Evolutionary conservation across 1,140 invertebrate genomes (phyloP), one percentile per base, ranked within the genome.

Genomic region (Carposina sasakii): DNA sequence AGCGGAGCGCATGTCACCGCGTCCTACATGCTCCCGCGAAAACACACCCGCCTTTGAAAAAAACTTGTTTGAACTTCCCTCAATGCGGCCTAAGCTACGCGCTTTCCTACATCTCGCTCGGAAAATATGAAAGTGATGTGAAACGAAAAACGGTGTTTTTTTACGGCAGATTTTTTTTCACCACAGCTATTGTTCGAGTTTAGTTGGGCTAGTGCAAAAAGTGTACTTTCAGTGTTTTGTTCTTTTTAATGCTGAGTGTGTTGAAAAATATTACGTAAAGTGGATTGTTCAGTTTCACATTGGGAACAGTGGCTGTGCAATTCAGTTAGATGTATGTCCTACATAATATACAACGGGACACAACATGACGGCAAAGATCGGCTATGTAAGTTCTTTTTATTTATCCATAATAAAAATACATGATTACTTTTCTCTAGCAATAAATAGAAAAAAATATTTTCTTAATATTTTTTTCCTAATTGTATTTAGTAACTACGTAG

Each of bases 341-440:
- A 81, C 69, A 78, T 81, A 82, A 76, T 76, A 71, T 81, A 81
- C 77, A 83, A 85, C 81, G 74, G 75, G 73, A 81, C 81, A 79
- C 83, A 86, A 85, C 85, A 86, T 86, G 85, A 86, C 85, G 85
- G 83, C 81, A 85, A 85, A 83, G 78, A 79, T 85, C 75, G 82
- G 85, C 83, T 86, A 86, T 86, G 85, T 86, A 66, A 75, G 85
- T 85, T 33, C 8, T 48, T 10, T 48, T 33, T 33, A 33, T 8
- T 33, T 34, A 13, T 15, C n/a, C n/a, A n/a, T n/a, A n/a, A n/a
- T n/a, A n/a, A n/a, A n/a, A n/a, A n/a, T n/a, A n/a, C n/a, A n/a
- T n/a, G n/a, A n/a, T n/a, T n/a, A n/a, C n/a, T n/a, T n/a, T n/a
- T n/a, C n/a, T n/a, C n/a, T n/a, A n/a, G n/a, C n/a, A n/a, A n/a